These are phyloP conservation scores for Caenorhabditis brenneri DNA, from an alignment of 1,140 invertebrate genomes.

Conservation along the genomic window DNA sequence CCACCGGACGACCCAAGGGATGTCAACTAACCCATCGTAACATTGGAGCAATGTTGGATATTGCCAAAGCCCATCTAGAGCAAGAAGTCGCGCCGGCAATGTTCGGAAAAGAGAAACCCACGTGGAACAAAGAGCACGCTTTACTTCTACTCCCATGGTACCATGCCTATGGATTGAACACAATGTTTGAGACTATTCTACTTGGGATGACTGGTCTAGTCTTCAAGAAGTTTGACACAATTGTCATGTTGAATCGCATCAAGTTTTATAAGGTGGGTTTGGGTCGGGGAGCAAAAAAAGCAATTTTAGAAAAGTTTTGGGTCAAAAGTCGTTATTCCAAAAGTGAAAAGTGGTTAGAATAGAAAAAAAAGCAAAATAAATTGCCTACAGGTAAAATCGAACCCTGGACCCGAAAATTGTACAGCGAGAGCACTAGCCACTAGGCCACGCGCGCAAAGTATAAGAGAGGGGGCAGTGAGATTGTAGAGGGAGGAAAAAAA, in stretches of 20 bases:
- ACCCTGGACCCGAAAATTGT: too few relatives aligned
- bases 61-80: slow-evolving; percentile 17
- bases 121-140: slow-evolving; percentile 39
- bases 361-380: too few relatives aligned
- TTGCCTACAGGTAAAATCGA: too few relatives aligned
- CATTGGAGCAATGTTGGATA: slow-evolving; percentile 75
- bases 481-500: too few relatives aligned
- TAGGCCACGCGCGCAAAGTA: too few relatives aligned
- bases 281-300: too few relatives aligned
- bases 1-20: slow-evolving; percentile 73
- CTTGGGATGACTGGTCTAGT: slow-evolving; percentile 38
- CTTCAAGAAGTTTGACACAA: slow-evolving; percentile 50
- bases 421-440: too few relatives aligned
- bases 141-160: slow-evolving; percentile 56
- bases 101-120: slow-evolving; percentile 4
- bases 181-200: slow-evolving; percentile 32
- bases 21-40: slow-evolving; percentile 74
- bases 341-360: too few relatives aligned
- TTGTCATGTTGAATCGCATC: slow-evolving; percentile 42
- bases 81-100: background rate
- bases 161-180: slow-evolving; percentile 53
- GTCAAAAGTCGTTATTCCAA: too few relatives aligned
- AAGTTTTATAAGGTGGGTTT: slow-evolving; percentile 52
- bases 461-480: too few relatives aligned
- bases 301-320: too few relatives aligned